phyloP scores from a whole-genome alignment of 2,797 vertebrate species.

The Premnoplex brunnescens region DNA sequence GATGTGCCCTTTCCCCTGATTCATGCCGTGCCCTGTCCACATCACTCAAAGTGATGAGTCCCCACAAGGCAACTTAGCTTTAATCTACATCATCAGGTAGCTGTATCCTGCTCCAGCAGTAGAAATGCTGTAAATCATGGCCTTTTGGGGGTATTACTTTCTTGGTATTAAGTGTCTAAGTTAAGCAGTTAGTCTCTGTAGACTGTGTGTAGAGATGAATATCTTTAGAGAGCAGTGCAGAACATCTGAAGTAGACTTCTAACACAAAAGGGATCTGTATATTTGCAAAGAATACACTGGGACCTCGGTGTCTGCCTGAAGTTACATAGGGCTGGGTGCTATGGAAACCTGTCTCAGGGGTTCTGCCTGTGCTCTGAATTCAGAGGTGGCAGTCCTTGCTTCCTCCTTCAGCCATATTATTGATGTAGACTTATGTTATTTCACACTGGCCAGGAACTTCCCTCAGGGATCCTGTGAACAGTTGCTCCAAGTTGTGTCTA shows the following conservation, averaged over 20 bases:
- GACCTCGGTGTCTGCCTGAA: background rate
- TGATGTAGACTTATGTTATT: accelerated
- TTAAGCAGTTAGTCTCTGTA: background rate
- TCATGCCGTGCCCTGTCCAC: background rate
- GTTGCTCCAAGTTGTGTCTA: background rate
- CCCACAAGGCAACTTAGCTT: background rate
- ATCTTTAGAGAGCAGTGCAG: background rate
- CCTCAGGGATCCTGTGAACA: background rate
- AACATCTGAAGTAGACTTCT: background rate
- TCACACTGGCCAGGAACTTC: background rate
- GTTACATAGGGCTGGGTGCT: accelerated
- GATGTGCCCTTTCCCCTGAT: background rate
- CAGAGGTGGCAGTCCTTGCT: background rate
- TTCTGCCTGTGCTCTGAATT: background rate
- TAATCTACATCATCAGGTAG: background rate
- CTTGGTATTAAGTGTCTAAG: background rate
- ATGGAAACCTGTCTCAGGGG: accelerated
- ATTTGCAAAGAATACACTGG: background rate
- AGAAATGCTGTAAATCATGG: background rate
- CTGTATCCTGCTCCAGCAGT: background rate
- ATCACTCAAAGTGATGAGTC: background rate
- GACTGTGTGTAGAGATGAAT: background rate
- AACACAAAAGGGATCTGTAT: background rate
- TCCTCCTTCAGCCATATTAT: background rate
- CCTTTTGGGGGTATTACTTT: background rate